Percentiles rank a stretch among this genome's conserved stretches.
Evolutionary conservation across 2,888 invertebrate genomes (phyloP).

Genomic region (Arge pagana): DNA sequence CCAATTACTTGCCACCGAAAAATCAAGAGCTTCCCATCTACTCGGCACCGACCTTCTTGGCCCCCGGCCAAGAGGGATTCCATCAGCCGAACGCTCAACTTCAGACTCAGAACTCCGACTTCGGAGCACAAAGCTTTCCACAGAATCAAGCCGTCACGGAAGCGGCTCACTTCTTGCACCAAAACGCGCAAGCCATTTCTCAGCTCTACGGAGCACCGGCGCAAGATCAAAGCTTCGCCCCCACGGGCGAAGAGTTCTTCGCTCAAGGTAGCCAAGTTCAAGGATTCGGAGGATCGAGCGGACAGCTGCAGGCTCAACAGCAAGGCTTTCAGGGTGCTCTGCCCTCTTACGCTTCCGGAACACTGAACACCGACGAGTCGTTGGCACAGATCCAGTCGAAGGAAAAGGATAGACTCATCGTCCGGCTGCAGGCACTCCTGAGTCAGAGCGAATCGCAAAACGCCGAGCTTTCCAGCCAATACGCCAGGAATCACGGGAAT

Average conservation of each 20-base stretch:
- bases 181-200: conserved; percentile 53
- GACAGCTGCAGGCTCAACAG: conserved; percentile 34
- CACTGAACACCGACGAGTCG: conserved; percentile 40
- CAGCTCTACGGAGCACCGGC: conserved; percentile 49
- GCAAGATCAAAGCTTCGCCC: conserved; percentile 46
- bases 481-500: conserved; percentile 40
- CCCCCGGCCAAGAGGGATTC: conserved; percentile 10
- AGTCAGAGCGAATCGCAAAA: conserved; percentile 34
- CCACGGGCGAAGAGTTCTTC: conserved; percentile 31
- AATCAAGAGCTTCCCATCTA: conserved; percentile 49
- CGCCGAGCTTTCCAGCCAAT: conserved; percentile 31
- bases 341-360: conserved; percentile 50
- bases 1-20: conserved; percentile 52
- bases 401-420: conserved; percentile 50
- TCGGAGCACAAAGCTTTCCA: conserved; percentile 31
- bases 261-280: conserved; percentile 4
- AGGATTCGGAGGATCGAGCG: conserved; percentile 29
- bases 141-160: conserved; percentile 48
- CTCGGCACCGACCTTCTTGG: conserved; percentile 28
- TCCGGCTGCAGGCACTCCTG: conserved; percentile 45
- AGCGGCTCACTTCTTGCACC: conserved; percentile 46
- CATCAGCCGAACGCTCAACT: conserved; percentile 6
- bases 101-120: conserved; percentile 18
- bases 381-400: conserved; percentile 45
- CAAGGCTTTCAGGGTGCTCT: conserved; percentile 27